Evolutionary conservation across 1,140 invertebrate genomes (phyloP).

Genomic region (Caerostris darwini): DNA sequence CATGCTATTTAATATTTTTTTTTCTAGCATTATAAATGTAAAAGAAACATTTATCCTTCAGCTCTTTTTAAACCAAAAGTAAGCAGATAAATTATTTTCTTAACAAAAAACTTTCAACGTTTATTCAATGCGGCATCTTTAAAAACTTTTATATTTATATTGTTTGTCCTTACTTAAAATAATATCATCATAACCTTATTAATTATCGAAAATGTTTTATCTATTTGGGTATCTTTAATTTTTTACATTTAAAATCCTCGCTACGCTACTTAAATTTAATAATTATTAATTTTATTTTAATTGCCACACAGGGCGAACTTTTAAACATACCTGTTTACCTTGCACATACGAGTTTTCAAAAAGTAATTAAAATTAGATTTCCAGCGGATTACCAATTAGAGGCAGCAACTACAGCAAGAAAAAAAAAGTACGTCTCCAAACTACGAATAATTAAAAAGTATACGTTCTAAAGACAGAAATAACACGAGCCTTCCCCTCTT

Average conservation of each 20-base stretch:
- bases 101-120: no score
- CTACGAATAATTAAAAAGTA: neutral
- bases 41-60: no score
- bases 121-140: no score
- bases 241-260: neutral
- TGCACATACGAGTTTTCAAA: neutral
- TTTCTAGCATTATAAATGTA: no score
- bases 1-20: no score
- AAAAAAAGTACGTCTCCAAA: neutral
- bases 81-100: no score
- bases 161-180: no score
- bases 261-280: neutral
- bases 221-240: neutral
- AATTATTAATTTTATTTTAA: slow-evolving; percentile 38
- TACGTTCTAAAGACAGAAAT: neutral
- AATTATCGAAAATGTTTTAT: no score
- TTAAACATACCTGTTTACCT: neutral
- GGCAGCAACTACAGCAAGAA: neutral
- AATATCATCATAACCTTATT: no score
- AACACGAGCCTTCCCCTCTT: neutral
- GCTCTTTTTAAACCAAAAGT: no score
- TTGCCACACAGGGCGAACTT: neutral
- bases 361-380: slow-evolving; percentile 38
- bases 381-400: neutral
- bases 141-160: no score